These are phyloP conservation scores for Entomobrya multifasciata DNA, from an alignment of 2,888 invertebrate genomes.

Conservation along the genomic window DNA sequence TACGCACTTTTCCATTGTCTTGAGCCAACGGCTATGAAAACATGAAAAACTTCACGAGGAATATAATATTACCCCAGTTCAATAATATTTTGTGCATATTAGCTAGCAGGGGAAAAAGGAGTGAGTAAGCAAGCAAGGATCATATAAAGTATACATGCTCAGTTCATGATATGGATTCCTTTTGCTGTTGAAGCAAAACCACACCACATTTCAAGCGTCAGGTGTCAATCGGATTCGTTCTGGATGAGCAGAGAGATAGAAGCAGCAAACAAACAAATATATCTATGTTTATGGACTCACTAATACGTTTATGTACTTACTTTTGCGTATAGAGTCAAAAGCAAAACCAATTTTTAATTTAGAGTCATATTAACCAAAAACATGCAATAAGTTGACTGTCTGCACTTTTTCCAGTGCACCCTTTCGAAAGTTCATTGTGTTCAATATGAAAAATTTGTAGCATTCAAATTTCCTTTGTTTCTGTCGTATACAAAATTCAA, in stretches of 20 bases:
- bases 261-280: slow-evolving; percentile 29
- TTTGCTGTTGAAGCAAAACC: slow-evolving; percentile 28
- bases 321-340: too few species aligned
- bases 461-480: background rate
- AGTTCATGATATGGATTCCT: background rate
- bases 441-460: background rate
- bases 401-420: background rate
- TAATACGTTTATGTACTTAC: background rate
- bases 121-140: background rate
- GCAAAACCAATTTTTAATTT: slow-evolving; percentile 70
- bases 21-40: slow-evolving; percentile 18
- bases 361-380: slow-evolving; percentile 40
- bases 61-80: too few species aligned
- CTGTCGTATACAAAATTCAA: background rate
- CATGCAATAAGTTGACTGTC: background rate
- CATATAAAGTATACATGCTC: background rate
- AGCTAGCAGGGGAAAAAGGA: background rate
- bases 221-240: slow-evolving; percentile 79
- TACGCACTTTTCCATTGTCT: slow-evolving; percentile 27
- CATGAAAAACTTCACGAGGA: too few species aligned
- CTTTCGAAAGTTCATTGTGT: too few species aligned
- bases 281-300: background rate
- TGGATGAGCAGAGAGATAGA: slow-evolving; percentile 58
- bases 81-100: background rate
- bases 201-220: slow-evolving; percentile 77